phyloP scores from a whole-genome alignment of 2,113 vertebrate genomes.

The Tichodroma muraria region DNA sequence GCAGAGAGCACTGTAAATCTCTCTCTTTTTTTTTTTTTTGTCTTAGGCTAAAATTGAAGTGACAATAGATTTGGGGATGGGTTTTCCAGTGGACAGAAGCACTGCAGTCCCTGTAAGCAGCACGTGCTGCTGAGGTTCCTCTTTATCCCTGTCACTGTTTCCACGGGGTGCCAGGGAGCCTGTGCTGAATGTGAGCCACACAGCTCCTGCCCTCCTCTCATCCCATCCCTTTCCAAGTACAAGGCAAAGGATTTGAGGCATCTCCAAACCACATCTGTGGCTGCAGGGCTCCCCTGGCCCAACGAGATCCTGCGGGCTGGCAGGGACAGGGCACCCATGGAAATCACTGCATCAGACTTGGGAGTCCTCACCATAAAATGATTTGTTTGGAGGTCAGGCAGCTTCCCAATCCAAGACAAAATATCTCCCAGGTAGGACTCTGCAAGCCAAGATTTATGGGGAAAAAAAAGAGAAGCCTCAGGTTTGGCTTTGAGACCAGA shows the following conservation, averaged over 20 bases:
- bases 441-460: background rate
- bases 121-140: background rate
- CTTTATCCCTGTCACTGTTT: background rate
- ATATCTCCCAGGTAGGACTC: background rate
- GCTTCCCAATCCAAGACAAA: background rate
- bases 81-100: background rate
- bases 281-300: background rate
- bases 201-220: background rate
- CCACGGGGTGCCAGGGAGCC: background rate
- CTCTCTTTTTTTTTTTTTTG: background rate
- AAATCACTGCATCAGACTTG: background rate
- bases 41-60: background rate
- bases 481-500: background rate
- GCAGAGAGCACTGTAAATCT: background rate
- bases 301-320: fast-evolving
- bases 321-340: background rate
- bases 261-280: background rate
- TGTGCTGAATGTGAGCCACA: background rate
- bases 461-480: background rate
- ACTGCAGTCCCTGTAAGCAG: background rate
- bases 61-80: background rate
- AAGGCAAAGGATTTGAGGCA: background rate
- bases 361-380: background rate
- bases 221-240: background rate
- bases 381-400: background rate